Percentiles rank a stretch among this genome's conserved stretches.
phyloP scores from a whole-genome alignment of 2,797 vertebrate species.

The Morus bassanus region DNA sequence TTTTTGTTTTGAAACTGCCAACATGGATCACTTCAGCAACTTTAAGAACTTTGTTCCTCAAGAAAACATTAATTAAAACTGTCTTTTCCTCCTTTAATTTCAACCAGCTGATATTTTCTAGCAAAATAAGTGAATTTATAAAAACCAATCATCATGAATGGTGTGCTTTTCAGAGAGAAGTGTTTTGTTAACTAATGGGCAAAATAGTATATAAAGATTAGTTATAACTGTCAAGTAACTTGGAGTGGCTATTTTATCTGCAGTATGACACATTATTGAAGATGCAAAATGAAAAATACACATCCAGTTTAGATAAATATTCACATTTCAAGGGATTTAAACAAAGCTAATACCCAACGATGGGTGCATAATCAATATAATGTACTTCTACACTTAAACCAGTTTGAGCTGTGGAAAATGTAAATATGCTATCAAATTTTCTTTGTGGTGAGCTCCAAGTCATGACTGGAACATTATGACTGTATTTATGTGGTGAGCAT shows the following conservation, averaged over 20 bases:
- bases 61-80: slow-evolving; percentile 18
- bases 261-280: neutral
- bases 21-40: neutral
- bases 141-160: neutral
- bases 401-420: neutral
- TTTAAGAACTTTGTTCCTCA: neutral
- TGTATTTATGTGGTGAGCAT: neutral
- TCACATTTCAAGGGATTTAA: neutral
- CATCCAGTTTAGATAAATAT: neutral
- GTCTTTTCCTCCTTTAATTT: slow-evolving; percentile 20
- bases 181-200: neutral
- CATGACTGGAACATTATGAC: neutral
- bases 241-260: neutral
- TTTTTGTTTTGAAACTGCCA: slow-evolving; percentile 18
- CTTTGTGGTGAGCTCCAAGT: neutral
- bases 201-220: neutral
- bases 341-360: neutral
- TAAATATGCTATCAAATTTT: neutral
- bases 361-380: neutral
- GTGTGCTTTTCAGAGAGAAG: neutral
- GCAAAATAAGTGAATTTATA: neutral
- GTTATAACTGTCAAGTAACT: neutral
- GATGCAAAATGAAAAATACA: neutral
- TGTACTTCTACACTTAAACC: neutral
- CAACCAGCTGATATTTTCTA: slow-evolving; percentile 3